Base-by-base conservation (phyloP, 1,140 invertebrate genomes). In the Pogonomyrmex californicus region DNA sequence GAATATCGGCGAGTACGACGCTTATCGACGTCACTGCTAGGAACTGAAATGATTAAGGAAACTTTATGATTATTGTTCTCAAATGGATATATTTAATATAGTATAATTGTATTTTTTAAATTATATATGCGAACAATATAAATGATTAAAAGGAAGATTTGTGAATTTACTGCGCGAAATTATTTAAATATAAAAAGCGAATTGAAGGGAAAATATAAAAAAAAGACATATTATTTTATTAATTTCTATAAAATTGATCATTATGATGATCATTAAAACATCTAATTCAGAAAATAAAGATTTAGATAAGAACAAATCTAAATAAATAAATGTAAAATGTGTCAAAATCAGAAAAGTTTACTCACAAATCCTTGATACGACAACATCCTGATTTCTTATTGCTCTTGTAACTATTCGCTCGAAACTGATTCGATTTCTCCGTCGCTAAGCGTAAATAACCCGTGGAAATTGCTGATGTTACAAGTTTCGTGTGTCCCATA, bases 401-500 rank as follows among this genome's bases (percentile, higher is more conserved):
- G 33, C 56, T 79, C 76, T 54, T 83, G 49, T 23, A 6, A 9
- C 9, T 44, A 33, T 83, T 79, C 4, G 1, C 6, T 54, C 23
- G 47, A 56, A 51, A 88, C 87, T 91, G 75, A 86, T 14, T 30
- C 41, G 7, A 73, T n/a, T 36, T 65, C 1, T 70, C 47, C 23
- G 12, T 56, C 23, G 14, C 10, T 47, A 49, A 30, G 56, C 36
- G 6, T 85, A 87, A 66, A 88, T 90, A 82, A 44, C n/a, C 30
- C n/a, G 4, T 12, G 2, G 44, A 58, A 58, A 30, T 58, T 63
- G 89, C 88, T 90, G 89, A 90, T 51, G 9, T 12, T 49, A 76
- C 12, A 23, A 38, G 85, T 90, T 85, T 60, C 6, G 0, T 9
- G 3, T 10, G 7, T 2, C 30, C 56, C 49, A 47, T 78, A 76